Conservation (phyloP, 2,888 invertebrate genomes). For the Xylota sylvarum region DNA sequence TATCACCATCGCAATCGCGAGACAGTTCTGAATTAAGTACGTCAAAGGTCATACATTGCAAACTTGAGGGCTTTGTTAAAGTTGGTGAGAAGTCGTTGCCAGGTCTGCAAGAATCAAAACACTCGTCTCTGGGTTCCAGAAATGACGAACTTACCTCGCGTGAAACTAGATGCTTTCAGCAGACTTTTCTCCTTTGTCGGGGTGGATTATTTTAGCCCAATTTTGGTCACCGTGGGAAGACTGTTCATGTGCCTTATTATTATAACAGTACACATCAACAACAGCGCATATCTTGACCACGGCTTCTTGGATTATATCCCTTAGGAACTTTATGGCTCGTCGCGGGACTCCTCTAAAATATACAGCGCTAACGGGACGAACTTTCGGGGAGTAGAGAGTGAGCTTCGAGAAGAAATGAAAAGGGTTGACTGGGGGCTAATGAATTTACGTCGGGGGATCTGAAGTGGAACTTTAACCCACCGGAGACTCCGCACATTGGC, state of each 20-base stretch:
- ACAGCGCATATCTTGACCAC: conserved; percentile 49
- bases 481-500: conserved; percentile 1
- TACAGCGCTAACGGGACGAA: conserved; percentile 75
- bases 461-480: conserved; percentile 33
- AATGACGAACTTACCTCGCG: conserved; percentile 64
- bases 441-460: conserved; percentile 15
- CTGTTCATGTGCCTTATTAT: conserved; percentile 74
- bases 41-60: conserved; percentile 34
- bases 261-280: conserved; percentile 60
- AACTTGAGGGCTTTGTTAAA: conserved; percentile 39
- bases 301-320: conserved; percentile 64
- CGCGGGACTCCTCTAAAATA: conserved; percentile 58
- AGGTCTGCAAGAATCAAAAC: conserved; percentile 29
- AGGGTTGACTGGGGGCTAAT: conserved; percentile 17
- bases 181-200: conserved; percentile 48
- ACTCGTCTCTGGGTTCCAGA: conserved; percentile 42
- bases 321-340: conserved; percentile 66
- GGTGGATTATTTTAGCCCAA: conserved; percentile 67
- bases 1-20: conserved; percentile 64
- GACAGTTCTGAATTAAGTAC: conserved; percentile 59
- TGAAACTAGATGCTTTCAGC: conserved; percentile 51
- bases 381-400: conserved; percentile 66
- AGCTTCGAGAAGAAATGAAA: conserved; percentile 58
- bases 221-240: conserved; percentile 54
- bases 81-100: conserved; percentile 45